phyloP scores from a whole-genome alignment of 2,888 invertebrate species.

The Tipula confusa region DNA sequence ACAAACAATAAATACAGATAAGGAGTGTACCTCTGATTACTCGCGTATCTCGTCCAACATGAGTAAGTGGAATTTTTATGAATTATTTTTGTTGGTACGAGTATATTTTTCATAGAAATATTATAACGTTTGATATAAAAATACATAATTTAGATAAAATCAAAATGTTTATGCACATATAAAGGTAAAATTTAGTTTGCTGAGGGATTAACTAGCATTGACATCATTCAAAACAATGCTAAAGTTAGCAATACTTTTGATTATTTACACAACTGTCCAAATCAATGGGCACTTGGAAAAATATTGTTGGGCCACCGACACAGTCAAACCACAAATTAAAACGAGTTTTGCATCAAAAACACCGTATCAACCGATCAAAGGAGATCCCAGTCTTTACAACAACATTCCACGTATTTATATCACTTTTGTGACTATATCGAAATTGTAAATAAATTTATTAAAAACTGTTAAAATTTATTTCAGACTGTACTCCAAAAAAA shows the following conservation, averaged over 20 bases:
- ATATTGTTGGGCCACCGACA: conserved; percentile 38
- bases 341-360: conserved; percentile 67
- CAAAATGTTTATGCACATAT: no score
- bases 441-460: not conserved
- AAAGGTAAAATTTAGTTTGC: no score
- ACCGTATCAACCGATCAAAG: conserved; percentile 66
- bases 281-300: not conserved
- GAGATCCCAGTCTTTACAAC: not conserved
- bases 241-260: not conserved
- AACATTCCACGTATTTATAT: conserved; percentile 7
- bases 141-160: no score
- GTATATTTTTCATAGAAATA: no score
- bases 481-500: conserved; percentile 60
- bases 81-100: no score
- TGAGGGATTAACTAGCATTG: no score
- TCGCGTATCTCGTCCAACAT: no score
- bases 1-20: no score
- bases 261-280: not conserved
- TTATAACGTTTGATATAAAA: no score
- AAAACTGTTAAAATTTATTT: not conserved
- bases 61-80: no score
- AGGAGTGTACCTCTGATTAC: no score
- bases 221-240: no score
- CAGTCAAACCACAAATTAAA: conserved; percentile 42
- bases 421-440: not conserved